phyloP scores from a whole-genome alignment of 2,797 vertebrate genomes.

The Psittacula echo region DNA sequence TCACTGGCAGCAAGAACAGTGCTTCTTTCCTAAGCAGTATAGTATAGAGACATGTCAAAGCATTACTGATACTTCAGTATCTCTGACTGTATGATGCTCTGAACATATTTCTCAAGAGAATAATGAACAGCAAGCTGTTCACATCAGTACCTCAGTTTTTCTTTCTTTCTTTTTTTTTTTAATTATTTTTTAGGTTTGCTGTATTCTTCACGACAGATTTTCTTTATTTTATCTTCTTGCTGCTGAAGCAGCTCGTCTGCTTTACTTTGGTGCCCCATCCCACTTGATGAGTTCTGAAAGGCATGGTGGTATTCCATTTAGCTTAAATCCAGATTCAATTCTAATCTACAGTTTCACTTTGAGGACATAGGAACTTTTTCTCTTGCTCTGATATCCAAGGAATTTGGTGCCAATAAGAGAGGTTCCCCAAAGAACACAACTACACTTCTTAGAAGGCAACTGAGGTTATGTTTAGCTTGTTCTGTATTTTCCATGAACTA shows the following conservation, averaged over 20 bases:
- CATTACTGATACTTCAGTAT: conserved; percentile 47
- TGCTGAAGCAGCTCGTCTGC: not conserved
- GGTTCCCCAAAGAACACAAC: not conserved
- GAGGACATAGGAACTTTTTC: not conserved
- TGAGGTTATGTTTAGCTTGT: not conserved
- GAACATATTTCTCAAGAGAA: conserved; percentile 22
- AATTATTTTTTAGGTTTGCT: not conserved
- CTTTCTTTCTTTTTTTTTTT: not conserved
- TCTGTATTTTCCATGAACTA: not conserved
- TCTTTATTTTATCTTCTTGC: not conserved
- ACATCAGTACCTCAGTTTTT: not conserved
- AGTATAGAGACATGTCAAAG: conserved; percentile 9
- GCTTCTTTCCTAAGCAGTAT: not conserved
- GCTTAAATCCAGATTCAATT: not conserved
- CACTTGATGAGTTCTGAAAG: not conserved
- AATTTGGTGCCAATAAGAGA: not conserved
- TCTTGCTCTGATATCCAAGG: not conserved
- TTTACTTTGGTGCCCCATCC: not conserved
- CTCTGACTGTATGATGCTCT: not conserved
- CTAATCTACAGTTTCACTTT: not conserved
- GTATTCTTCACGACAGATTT: not conserved
- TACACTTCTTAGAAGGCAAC: not conserved
- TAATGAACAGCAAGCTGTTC: conserved; percentile 11
- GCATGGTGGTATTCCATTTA: not conserved
- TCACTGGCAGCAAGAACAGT: not conserved